Base-by-base conservation (phyloP, 2,888 invertebrate species). In the Nomada ruficornis region DNA sequence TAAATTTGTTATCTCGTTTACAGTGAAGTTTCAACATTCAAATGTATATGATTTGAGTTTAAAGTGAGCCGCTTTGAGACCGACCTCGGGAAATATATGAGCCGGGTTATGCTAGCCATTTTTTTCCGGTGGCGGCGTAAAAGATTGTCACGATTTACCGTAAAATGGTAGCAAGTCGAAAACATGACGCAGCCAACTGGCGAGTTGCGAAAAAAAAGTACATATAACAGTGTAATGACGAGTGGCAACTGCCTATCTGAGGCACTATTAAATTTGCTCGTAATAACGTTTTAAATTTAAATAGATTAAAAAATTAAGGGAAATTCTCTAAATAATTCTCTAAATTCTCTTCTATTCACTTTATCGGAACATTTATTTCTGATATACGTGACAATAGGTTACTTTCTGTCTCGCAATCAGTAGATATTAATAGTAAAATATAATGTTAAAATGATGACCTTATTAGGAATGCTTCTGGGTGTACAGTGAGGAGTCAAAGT, bases 121-220 rank as follows among this genome's bases (percentile, higher is more conserved):
- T 88, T 88, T 89, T 88, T 83, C 80, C 80, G 74, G 63, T 81
- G 84, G 75, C 83, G 85, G 82, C 77, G 79, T 86, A 83, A 89
- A 86, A 82, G 89, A 89, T 90, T 76, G 88, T 88, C 86, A 80
- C 89, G 89, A 88, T 89, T 89, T 86, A 81, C 79, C 77, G 82
- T 82, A 85, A 88, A 88, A 86, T 81, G 84, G 86, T 77, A 78
- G 85, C 86, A 78, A 82, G 82, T 83, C 86, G 88, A 77, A 82
- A 85, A 82, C 83, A 85, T 88, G 83, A 81, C 70, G 75, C 72
- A 85, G 77, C 71, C 83, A 83, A 77, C 77, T 72, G 80, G 72
- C 80, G 63, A 80, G 79, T 84, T 77, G 62, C 82, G 82, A 82
- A 80, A 80, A 80, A 88, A 85, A 77, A 80, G 47, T 13, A 47